These are phyloP conservation scores for Ophonus ardosiacus DNA, from an alignment of 2,888 invertebrate species.

Conservation along the genomic window DNA sequence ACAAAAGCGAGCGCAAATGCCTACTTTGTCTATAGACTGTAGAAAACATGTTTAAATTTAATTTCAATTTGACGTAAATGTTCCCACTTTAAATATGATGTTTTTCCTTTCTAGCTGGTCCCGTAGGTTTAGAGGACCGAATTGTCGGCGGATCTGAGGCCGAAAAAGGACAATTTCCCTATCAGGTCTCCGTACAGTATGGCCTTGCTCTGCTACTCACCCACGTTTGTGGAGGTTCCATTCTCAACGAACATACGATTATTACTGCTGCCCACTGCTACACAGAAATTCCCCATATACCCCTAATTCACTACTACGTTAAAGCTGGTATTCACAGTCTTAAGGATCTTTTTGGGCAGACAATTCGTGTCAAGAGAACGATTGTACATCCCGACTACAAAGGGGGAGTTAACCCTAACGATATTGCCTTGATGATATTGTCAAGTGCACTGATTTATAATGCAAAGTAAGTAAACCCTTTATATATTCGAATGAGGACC, in stretches of 20 bases:
- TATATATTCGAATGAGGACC: no score
- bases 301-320: conserved; percentile 69
- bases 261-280: conserved; percentile 75
- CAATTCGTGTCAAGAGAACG: conserved; percentile 64
- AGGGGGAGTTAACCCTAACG: conserved; percentile 73
- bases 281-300: conserved; percentile 69
- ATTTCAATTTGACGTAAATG: no score
- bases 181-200: conserved; percentile 76
- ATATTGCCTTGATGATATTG: conserved; percentile 75
- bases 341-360: conserved; percentile 68
- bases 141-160: conserved; percentile 68
- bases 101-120: background rate
- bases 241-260: conserved; percentile 71
- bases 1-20: no score
- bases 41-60: no score
- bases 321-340: conserved; percentile 69
- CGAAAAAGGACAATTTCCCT: conserved; percentile 75
- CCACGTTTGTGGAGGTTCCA: conserved; percentile 75
- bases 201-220: conserved; percentile 74
- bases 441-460: conserved; percentile 68
- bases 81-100: background rate
- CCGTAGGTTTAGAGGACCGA: background rate
- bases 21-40: no score
- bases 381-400: conserved; percentile 69
- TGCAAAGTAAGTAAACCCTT: conserved; percentile 43